phyloP scores from a whole-genome alignment of 2,888 invertebrate species.

The Orchestes rusci region DNA sequence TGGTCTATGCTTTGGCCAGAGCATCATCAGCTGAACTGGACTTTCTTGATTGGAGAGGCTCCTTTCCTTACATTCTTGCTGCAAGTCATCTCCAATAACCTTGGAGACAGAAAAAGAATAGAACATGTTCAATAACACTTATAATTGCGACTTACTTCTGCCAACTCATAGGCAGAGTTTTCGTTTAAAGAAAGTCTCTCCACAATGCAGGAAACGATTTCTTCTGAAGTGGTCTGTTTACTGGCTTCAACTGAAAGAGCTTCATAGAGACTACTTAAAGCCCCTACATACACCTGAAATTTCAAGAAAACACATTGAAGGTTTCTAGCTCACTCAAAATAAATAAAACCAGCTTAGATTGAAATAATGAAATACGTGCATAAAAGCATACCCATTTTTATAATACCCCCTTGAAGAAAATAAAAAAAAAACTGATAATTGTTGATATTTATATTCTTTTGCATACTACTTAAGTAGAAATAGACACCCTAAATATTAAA shows the following conservation, averaged over 20 bases:
- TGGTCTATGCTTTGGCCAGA: constrained; percentile 63
- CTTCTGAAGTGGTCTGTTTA: constrained; percentile 85
- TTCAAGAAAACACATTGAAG: too few relatives aligned
- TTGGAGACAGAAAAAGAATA: constrained; percentile 1
- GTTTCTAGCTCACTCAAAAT: too few relatives aligned
- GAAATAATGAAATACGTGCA: constrained; percentile 36
- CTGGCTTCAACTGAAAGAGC: constrained; percentile 85
- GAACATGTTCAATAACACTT: background rate
- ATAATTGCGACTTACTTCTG: constrained; percentile 54
- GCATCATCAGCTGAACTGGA: constrained; percentile 74
- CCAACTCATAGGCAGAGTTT: constrained; percentile 68
- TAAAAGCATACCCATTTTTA: too few relatives aligned
- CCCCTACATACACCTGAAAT: constrained; percentile 78
- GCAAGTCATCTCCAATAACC: constrained; percentile 69
- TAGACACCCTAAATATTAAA: constrained; percentile 1
- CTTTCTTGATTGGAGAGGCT: constrained; percentile 74
- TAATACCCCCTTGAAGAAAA: too few relatives aligned
- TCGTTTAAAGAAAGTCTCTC: constrained; percentile 60
- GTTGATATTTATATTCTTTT: too few relatives aligned
- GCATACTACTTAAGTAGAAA: too few relatives aligned
- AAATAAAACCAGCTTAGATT: too few relatives aligned
- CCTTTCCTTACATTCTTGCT: constrained; percentile 88
- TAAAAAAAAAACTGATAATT: too few relatives aligned
- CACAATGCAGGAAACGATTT: constrained; percentile 84
- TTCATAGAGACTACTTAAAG: constrained; percentile 80